Evolutionary conservation across 2,888 invertebrate genomes (phyloP).

Genomic region (Philereme vetulata): DNA sequence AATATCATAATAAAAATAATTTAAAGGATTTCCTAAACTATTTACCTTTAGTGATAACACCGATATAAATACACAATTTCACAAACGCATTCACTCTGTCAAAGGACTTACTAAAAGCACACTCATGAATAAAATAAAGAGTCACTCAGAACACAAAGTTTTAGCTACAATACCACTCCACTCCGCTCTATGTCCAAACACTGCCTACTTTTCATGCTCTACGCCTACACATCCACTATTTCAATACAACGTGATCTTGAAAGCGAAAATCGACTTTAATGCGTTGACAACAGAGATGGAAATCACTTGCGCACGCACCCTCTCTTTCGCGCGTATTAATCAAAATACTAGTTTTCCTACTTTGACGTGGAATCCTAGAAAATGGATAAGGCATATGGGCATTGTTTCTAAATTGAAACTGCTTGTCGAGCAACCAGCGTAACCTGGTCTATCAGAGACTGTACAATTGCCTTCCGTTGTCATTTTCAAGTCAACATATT

Average conservation of each 20-base stretch:
- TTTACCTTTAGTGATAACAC: not conserved
- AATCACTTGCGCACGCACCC: slow-evolving; percentile 62
- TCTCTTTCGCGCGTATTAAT: slow-evolving; percentile 83
- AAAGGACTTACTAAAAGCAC: slow-evolving; percentile 6
- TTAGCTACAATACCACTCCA: slow-evolving; percentile 70
- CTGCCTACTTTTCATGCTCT: slow-evolving; percentile 82
- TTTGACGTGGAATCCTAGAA: slow-evolving; percentile 82
- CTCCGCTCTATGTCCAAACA: slow-evolving; percentile 66
- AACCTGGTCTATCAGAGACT: slow-evolving; percentile 52
- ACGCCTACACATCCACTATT: slow-evolving; percentile 82
- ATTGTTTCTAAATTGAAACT: slow-evolving; percentile 83
- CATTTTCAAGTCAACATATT: slow-evolving; percentile 1
- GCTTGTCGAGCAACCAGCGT: slow-evolving; percentile 61
- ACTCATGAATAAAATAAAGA: slow-evolving; percentile 18
- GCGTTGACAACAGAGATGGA: slow-evolving; percentile 50
- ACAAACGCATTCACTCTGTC: not conserved
- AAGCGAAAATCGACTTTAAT: slow-evolving; percentile 62
- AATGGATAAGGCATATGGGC: slow-evolving; percentile 75
- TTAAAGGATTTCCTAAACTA: too few species aligned
- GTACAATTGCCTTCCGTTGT: slow-evolving; percentile 14
- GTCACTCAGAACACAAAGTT: slow-evolving; percentile 39
- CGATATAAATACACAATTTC: not conserved
- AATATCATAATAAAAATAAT: too few species aligned
- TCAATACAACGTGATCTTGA: slow-evolving; percentile 64
- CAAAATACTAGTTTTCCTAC: slow-evolving; percentile 81